Percentiles rank a stretch among this genome's conserved stretches.
These are phyloP conservation scores for Yasuhikotakia modesta DNA, from an alignment of 2,797 vertebrate genomes.

Conservation along the genomic window DNA sequence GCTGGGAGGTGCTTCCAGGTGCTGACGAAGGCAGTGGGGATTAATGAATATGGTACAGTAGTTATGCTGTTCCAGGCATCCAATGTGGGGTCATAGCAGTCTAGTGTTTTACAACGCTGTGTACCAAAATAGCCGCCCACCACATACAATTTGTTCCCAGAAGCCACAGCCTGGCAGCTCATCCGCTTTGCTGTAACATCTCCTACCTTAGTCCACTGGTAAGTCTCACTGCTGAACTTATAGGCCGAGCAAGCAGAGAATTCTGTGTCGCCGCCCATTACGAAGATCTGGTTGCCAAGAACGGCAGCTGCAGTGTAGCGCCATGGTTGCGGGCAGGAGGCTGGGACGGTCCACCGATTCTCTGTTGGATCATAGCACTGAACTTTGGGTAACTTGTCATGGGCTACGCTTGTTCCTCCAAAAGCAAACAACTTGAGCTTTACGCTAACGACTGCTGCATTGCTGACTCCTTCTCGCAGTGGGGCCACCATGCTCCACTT, in stretches of 20 bases:
- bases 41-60: slow-evolving; percentile 96
- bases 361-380: slow-evolving; percentile 97
- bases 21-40: slow-evolving; percentile 97
- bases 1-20: slow-evolving; percentile 98
- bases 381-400: slow-evolving; percentile 97
- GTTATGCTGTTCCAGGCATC: slow-evolving; percentile 98
- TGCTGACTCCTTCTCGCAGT: slow-evolving; percentile 94
- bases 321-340: slow-evolving; percentile 97
- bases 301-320: slow-evolving; percentile 97
- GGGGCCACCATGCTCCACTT: slow-evolving; percentile 99
- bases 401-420: slow-evolving; percentile 93
- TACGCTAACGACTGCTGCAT: slow-evolving; percentile 95
- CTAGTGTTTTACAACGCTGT: slow-evolving; percentile 96
- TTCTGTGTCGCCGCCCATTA: slow-evolving; percentile 97
- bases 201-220: slow-evolving; percentile 99
- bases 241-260: slow-evolving; percentile 98
- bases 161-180: slow-evolving; percentile 98
- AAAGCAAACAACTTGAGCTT: slow-evolving; percentile 97
- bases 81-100: slow-evolving; percentile 95
- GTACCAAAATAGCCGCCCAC: slow-evolving; percentile 99
- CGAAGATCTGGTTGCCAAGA: slow-evolving; percentile 96
- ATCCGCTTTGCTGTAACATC: slow-evolving; percentile 97
- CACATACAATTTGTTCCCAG: slow-evolving; percentile 96
- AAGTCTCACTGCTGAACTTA: slow-evolving; percentile 95
- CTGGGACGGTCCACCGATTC: slow-evolving; percentile 95